Percentiles rank a stretch among this genome's conserved stretches.
phyloP scores from a whole-genome alignment of 2,113 vertebrate genomes.

The Lamprotornis superbus region DNA sequence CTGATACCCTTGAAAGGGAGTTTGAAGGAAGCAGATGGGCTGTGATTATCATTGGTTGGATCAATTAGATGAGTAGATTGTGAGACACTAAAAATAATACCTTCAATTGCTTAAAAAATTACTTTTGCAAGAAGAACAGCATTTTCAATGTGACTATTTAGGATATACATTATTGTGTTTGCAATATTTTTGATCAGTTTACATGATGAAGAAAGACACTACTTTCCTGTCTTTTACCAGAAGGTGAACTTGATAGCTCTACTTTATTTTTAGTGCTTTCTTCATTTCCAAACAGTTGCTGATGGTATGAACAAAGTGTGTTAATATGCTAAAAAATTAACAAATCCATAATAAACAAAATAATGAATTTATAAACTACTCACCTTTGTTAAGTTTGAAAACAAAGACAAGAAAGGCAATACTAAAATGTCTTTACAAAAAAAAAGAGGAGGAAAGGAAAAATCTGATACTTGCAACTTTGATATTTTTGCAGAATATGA shows the following conservation, averaged over 20 bases:
- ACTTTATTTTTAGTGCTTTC: not conserved
- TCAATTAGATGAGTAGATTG: not conserved
- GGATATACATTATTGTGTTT: not conserved
- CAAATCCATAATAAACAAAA: not conserved
- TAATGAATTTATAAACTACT: not conserved
- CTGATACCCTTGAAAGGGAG: not conserved
- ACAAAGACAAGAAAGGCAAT: not conserved
- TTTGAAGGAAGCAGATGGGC: conserved; percentile 3
- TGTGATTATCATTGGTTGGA: not conserved
- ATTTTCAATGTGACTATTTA: not conserved
- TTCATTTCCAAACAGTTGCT: not conserved
- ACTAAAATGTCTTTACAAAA: not conserved
- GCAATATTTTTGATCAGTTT: not conserved
- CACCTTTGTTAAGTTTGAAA: not conserved
- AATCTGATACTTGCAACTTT: not conserved
- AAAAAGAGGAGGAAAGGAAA: not conserved
- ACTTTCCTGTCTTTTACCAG: not conserved
- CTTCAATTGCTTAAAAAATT: not conserved
- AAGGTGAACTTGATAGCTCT: not conserved
- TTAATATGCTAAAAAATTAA: not conserved
- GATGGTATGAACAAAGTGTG: not conserved
- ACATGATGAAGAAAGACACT: not conserved
- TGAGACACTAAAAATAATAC: not conserved
- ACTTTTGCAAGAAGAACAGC: not conserved
- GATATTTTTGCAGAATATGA: not conserved